Evolutionary conservation across 2,797 vertebrate genomes (phyloP), one percentile per base, ranked within the genome.

Genomic region (Ptychadena robeensis): DNA sequence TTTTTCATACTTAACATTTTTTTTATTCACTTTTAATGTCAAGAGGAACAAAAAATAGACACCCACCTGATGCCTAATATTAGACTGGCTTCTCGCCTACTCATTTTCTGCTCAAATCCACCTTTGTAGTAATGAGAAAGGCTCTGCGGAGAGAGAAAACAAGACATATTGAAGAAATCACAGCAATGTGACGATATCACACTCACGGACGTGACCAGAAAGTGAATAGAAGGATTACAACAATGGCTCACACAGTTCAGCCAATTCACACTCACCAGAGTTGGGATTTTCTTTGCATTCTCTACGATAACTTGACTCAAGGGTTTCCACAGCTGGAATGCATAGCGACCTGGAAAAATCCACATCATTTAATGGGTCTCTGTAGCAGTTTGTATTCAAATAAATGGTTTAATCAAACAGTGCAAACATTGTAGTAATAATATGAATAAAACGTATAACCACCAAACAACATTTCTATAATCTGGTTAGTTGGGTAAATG

Each of bases 301-400:
- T 95, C 91, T 76, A 94, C 90, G 78, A 98, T 92, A 65, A 95
- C 86, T 86, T 97, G 95, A 80, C 95, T 94, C 59, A 97, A 89
- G 71, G 96, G 96, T 82, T 96, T 99, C 96, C 96, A 96, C 75
- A 97, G 88, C 37, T 92, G 95, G 88, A 96, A 96, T 9, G 95
- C 94, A 3, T 94, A 97, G 77, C 94, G 95, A 79, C 97, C 96
- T 98, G 88, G 83, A 88, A 86, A 83, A 27, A 87, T 31, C 40
- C 64, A 87, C 57, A 31, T n/a, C 67, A 73, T 79, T 69, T 27
- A 73, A 28, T 30, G 1, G 9, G 27, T 40, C 28, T 59, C 12
- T 15, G 37, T 57, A 67, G 37, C 27, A 53, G 69, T 74, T 57
- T 57, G 80, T 57, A 22, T 48, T 38, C 66, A 77, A 48, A 32